Base-by-base conservation (phyloP, 1,140 invertebrate genomes). In the Parasteatoda tepidariorum region DNA sequence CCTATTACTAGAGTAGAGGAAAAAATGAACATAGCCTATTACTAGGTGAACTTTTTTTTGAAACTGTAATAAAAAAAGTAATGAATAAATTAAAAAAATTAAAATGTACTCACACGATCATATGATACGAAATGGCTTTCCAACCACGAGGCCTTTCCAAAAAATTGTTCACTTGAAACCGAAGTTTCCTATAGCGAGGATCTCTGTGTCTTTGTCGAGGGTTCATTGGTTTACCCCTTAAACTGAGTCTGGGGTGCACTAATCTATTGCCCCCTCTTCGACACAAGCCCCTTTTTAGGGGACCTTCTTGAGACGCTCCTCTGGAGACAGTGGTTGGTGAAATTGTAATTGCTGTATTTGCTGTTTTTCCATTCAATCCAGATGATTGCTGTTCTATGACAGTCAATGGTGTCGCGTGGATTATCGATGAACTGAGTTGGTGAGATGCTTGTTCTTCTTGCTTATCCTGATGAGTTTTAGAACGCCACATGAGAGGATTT, bases 111-210 rank as follows among this genome's bases (percentile, higher is more conserved):
- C 93, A 98, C 96, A 97, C 94, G 88, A 95, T 90, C 89, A 97
- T 92, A 91, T 97, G 96, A 91, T 98, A 98, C 84, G 93, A 90
- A 87, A 96, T 92, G 79, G 95, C 94, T 88, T 93, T 93, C 88
- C 93, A 91, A 84, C 95, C 94, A 85, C 95, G 92, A 79, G 96
- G 96, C 88, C 96, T 91, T 91, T 98, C 96, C 88, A 98, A 92
- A 90, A 97, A 98, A 91, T 97, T 97, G 92, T 97, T 97, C 88
- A 97, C 92, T 89, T 94, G 93, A 87, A 94, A 94, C 90, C 97
- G 96, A 76, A 96, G 90, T 88, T 94, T 93, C 87, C 96, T 91
- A 91, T 96, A 97, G 85, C 94, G 92, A 89, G 94, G 94, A 92
- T 96, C 95, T 30, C 85, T 64, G 26, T 84, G 70, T 48, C 85